Conservation (phyloP, 2,113 vertebrate genomes). For the Laticauda laticaudata region DNA sequence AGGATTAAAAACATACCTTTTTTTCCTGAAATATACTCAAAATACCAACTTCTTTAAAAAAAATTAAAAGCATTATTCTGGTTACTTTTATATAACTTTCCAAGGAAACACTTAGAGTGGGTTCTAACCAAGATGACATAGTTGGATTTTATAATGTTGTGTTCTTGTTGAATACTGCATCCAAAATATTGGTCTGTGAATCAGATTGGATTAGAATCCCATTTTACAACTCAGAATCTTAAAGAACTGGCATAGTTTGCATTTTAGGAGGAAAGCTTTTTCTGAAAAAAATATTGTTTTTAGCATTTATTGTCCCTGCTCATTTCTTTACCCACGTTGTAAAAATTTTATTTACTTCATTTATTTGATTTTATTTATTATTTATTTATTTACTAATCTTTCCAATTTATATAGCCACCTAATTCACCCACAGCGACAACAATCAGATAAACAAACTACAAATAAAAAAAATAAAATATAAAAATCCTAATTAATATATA, state of each 20-base stretch:
- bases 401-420: background rate
- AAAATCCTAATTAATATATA: background rate
- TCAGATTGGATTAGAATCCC: background rate
- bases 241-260: background rate
- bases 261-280: background rate
- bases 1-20: background rate
- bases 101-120: background rate
- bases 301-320: background rate
- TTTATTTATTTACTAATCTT: background rate
- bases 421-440: background rate
- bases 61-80: background rate
- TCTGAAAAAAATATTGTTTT: background rate
- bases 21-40: background rate
- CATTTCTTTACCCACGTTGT: background rate
- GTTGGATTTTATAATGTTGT: background rate
- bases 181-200: background rate
- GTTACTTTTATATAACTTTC: background rate
- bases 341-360: background rate
- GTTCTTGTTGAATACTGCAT: background rate
- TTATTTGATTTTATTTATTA: background rate
- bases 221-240: background rate
- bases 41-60: background rate
- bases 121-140: background rate
- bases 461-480: background rate
- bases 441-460: background rate